Evolutionary conservation across 2,888 invertebrate species (phyloP).

Genomic region (Poecilus cupreus): DNA sequence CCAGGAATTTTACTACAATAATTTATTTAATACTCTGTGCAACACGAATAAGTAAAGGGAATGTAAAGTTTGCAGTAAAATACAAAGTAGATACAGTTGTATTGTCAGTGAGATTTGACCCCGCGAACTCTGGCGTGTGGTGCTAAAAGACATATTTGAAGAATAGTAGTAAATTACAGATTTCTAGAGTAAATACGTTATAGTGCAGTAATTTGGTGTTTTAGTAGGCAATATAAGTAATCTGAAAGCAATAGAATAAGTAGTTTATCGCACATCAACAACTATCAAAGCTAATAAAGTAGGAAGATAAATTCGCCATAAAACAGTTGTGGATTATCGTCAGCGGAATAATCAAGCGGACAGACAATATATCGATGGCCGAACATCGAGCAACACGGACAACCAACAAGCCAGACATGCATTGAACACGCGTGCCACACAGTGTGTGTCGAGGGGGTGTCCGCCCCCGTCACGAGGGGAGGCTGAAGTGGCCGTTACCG

Average conservation of each 20-base stretch:
- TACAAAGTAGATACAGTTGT: too few relatives aligned
- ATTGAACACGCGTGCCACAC: background rate
- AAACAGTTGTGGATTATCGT: background rate
- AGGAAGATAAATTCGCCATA: background rate
- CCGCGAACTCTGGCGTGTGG: too few relatives aligned
- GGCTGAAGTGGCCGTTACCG: slow-evolving; percentile 66
- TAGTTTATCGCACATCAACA: slow-evolving; percentile 1
- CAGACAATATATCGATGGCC: slow-evolving; percentile 7
- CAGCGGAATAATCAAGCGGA: background rate
- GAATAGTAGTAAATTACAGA: background rate
- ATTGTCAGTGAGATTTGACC: too few relatives aligned
- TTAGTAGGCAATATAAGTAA: background rate
- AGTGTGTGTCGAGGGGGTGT: slow-evolving; percentile 62
- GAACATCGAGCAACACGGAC: background rate
- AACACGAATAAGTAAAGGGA: too few relatives aligned
- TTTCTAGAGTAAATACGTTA: background rate
- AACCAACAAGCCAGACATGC: background rate
- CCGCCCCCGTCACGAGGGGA: slow-evolving; percentile 68
- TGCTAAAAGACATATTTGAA: too few relatives aligned
- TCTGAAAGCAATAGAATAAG: background rate
- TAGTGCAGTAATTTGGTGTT: background rate
- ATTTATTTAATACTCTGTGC: too few relatives aligned
- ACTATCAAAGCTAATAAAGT: slow-evolving; percentile 12
- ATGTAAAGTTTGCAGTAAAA: too few relatives aligned
- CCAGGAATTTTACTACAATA: too few relatives aligned